Conservation (phyloP, 30 jellyfish, hydroid and myxozoan species). For the Aurelia aurita region DNA sequence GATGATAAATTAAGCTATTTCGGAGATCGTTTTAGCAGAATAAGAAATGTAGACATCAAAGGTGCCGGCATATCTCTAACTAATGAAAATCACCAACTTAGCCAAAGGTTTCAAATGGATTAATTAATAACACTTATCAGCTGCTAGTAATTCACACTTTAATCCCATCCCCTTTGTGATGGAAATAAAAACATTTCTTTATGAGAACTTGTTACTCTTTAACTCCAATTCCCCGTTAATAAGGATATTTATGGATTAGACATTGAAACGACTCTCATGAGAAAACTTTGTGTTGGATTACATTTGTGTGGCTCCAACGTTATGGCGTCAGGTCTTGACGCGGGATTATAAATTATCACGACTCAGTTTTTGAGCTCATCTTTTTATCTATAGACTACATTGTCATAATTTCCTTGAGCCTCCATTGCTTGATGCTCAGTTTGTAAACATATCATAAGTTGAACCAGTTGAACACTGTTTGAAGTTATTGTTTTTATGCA, state of each 20-base stretch:
- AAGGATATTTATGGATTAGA: conserved; percentile 25
- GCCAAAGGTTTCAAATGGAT: conserved; percentile 37
- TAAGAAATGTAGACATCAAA: conserved; percentile 51
- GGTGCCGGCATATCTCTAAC: conserved; percentile 56
- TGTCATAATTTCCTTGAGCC: not conserved
- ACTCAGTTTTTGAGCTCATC: conserved; percentile 25
- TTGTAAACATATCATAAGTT: too few relatives aligned
- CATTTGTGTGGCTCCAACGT: conserved; percentile 43
- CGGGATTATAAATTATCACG: conserved; percentile 24
- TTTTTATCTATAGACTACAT: conserved; percentile 25
- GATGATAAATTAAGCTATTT: conserved; percentile 8
- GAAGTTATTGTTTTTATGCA: too few relatives aligned
- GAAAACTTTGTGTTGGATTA: conserved; percentile 42
- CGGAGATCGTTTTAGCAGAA: conserved; percentile 38
- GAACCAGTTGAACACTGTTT: too few relatives aligned
- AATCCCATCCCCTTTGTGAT: conserved; percentile 43
- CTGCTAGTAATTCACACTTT: conserved; percentile 44
- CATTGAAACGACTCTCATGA: conserved; percentile 46
- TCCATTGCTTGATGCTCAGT: too few relatives aligned
- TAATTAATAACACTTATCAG: conserved; percentile 62
- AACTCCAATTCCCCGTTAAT: conserved; percentile 60
- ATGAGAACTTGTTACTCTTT: conserved; percentile 46
- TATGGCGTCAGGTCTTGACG: conserved; percentile 69
- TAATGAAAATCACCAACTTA: conserved; percentile 46
- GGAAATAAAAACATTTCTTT: conserved; percentile 32